phyloP scores from a whole-genome alignment of 2,888 invertebrate species.

The Drosophila demipolita region DNA sequence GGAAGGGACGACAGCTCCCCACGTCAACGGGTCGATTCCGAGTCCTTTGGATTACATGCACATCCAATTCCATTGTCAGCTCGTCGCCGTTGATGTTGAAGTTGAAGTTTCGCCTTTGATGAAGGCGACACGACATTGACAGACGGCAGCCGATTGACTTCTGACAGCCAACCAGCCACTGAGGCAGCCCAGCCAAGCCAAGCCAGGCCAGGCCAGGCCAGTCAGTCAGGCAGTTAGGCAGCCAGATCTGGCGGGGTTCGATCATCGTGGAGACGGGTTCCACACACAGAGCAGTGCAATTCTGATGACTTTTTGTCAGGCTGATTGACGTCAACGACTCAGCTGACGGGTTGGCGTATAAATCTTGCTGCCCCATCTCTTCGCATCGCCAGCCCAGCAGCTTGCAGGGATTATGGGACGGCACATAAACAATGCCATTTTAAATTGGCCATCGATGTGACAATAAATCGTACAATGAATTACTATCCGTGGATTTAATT shows the following conservation, averaged over 20 bases:
- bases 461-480: slow-evolving; percentile 80
- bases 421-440: slow-evolving; percentile 79
- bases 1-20: slow-evolving; percentile 30
- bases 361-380: slow-evolving; percentile 67
- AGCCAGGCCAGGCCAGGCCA: background rate
- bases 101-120: slow-evolving; percentile 64
- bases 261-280: slow-evolving; percentile 42
- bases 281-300: slow-evolving; percentile 48
- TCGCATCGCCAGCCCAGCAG: slow-evolving; percentile 17
- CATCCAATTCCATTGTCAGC: slow-evolving; percentile 68
- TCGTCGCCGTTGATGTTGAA: slow-evolving; percentile 23
- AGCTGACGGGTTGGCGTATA: slow-evolving; percentile 74
- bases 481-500: slow-evolving; percentile 68
- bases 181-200: slow-evolving; percentile 2
- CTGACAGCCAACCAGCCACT: slow-evolving; percentile 66
- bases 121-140: slow-evolving; percentile 80
- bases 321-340: slow-evolving; percentile 83
- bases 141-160: slow-evolving; percentile 79
- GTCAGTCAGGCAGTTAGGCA: slow-evolving; percentile 2
- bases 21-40: slow-evolving; percentile 6
- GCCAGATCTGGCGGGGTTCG: slow-evolving; percentile 33
- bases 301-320: slow-evolving; percentile 84
- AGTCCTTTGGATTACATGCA: slow-evolving; percentile 53
- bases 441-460: slow-evolving; percentile 81
- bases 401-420: slow-evolving; percentile 58